These are phyloP conservation scores for Budorcas taxicolor DNA, from an alignment of 2,113 vertebrate species.

Conservation along the genomic window DNA sequence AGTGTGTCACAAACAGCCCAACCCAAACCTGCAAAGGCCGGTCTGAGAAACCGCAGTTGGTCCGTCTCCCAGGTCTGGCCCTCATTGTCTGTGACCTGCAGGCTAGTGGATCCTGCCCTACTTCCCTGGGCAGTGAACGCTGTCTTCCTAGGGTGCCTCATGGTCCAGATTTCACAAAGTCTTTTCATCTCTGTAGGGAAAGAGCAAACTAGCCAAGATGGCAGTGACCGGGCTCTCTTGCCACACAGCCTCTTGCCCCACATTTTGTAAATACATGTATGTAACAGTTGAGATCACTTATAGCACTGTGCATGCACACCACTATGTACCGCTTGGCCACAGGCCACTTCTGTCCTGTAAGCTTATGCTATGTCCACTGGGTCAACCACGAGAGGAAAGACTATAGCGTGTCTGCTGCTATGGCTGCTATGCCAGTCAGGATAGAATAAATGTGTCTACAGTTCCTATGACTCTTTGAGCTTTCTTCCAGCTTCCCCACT, in stretches of 20 bases:
- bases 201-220: neutral
- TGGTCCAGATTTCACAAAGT: neutral
- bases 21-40: neutral
- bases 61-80: neutral
- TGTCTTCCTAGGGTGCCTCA: neutral
- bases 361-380: neutral
- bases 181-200: neutral
- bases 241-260: neutral
- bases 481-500: neutral
- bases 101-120: neutral
- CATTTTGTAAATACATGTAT: neutral
- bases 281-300: neutral
- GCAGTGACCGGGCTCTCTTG: neutral
- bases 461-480: neutral
- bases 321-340: neutral
- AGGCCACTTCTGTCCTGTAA: neutral
- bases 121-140: neutral
- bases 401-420: neutral
- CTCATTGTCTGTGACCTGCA: neutral
- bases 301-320: neutral
- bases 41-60: neutral
- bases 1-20: neutral
- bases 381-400: neutral
- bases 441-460: neutral
- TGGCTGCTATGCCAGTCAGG: neutral